These are phyloP conservation scores for Sarotherodon lohbergeri DNA, from an alignment of 2,113 vertebrate genomes.

Conservation along the genomic window DNA sequence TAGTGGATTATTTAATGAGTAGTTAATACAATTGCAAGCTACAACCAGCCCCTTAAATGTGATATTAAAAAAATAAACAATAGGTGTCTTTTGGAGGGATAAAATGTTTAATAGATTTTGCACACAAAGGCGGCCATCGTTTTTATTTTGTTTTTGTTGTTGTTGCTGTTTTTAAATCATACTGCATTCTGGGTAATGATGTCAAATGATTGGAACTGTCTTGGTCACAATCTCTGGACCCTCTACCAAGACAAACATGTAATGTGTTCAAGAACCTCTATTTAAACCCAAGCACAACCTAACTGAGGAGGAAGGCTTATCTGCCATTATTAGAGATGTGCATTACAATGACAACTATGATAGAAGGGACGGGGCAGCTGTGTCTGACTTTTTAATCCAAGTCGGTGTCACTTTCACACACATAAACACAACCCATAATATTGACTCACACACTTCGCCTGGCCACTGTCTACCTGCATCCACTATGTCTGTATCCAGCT, in stretches of 20 bases:
- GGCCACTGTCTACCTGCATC: background rate
- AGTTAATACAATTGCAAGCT: background rate
- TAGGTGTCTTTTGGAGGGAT: background rate
- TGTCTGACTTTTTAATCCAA: background rate
- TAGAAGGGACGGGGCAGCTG: background rate
- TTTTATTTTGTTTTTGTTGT: background rate
- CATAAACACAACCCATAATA: background rate
- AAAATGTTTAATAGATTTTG: background rate
- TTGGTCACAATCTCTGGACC: background rate
- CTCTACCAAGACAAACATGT: background rate
- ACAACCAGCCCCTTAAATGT: background rate
- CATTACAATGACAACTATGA: background rate
- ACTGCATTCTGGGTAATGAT: background rate
- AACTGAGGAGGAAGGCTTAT: background rate
- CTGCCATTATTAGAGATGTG: background rate
- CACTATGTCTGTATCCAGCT: background rate
- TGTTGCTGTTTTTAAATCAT: background rate
- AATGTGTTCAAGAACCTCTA: background rate
- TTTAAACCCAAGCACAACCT: background rate
- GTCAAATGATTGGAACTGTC: background rate
- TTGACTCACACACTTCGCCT: background rate
- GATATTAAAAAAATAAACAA: background rate
- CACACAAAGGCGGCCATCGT: background rate
- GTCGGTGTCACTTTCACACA: background rate
- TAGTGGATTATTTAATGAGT: background rate